phyloP scores from a whole-genome alignment of 2,113 vertebrate genomes.

The Psophia crepitans region DNA sequence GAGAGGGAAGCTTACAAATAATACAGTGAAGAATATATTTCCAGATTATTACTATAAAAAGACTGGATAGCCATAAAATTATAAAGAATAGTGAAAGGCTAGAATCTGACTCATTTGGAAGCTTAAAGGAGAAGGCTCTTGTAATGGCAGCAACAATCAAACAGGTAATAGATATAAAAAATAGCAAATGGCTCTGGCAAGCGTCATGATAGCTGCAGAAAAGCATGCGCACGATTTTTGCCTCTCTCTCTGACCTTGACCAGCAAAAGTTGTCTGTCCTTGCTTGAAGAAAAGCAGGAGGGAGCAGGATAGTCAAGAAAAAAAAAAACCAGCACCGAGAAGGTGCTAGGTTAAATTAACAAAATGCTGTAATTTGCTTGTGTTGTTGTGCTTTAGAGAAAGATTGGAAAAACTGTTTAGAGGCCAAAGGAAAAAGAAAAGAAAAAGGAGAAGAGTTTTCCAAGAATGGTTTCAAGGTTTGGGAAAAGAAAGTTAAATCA shows the following conservation, averaged over 20 bases:
- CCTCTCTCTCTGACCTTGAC: background rate
- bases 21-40: background rate
- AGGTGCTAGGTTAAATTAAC: background rate
- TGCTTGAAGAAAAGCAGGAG: background rate
- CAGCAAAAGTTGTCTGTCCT: background rate
- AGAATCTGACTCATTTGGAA: background rate
- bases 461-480: background rate
- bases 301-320: background rate
- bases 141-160: background rate
- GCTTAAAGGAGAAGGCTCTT: background rate
- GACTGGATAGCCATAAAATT: background rate
- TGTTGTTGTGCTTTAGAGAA: background rate
- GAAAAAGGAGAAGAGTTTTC: background rate
- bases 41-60: background rate
- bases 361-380: background rate
- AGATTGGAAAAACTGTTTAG: background rate
- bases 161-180: background rate
- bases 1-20: background rate
- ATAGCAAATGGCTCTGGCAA: background rate
- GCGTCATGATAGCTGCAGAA: background rate
- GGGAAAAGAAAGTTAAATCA: background rate
- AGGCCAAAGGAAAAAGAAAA: no score
- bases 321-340: background rate
- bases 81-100: background rate
- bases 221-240: rapidly evolving